Conservation (phyloP, 2,888 invertebrate species). For the Campopleginae sp. region DNA sequence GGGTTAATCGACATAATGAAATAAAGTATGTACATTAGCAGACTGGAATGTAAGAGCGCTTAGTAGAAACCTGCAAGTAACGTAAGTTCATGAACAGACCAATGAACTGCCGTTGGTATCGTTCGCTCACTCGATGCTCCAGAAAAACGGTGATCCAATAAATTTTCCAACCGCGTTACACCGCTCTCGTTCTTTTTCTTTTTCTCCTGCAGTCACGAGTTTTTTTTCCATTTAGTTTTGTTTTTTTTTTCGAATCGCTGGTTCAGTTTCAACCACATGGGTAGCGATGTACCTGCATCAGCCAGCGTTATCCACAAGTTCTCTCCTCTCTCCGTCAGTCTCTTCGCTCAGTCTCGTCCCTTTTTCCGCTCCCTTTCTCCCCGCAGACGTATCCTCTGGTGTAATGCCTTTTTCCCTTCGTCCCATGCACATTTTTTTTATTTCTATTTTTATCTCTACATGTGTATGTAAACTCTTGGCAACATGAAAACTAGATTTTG, state of each 20-base stretch:
- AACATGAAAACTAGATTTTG: slow-evolving; percentile 66
- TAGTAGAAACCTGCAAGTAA: slow-evolving; percentile 31
- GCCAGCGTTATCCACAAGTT: slow-evolving; percentile 32
- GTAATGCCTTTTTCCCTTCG: slow-evolving; percentile 43
- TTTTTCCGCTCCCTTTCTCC: slow-evolving; percentile 20
- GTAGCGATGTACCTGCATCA: slow-evolving; percentile 49
- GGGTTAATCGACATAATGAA: slow-evolving; percentile 11
- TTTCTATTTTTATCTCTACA: slow-evolving; percentile 42
- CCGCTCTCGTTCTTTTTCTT: slow-evolving; percentile 2
- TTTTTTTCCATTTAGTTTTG: background rate
- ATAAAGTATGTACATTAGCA: background rate
- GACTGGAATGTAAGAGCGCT: slow-evolving; percentile 24
- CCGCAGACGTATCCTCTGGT: slow-evolving; percentile 16
- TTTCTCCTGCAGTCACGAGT: slow-evolving; percentile 14
- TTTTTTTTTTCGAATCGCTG: slow-evolving; percentile 46
- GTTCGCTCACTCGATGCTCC: slow-evolving; percentile 43
- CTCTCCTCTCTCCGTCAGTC: background rate
- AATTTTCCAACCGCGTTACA: slow-evolving; percentile 63
- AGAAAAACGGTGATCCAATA: slow-evolving; percentile 67
- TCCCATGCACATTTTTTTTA: slow-evolving; percentile 32
- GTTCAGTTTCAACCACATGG: slow-evolving; percentile 60
- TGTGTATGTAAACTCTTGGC: slow-evolving; percentile 68
- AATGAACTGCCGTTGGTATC: slow-evolving; percentile 49
- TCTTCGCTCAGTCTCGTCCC: background rate
- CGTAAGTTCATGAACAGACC: slow-evolving; percentile 60